Evolutionary conservation across 2,797 vertebrate species (phyloP).

Genomic region (Pangasius macronema): DNA sequence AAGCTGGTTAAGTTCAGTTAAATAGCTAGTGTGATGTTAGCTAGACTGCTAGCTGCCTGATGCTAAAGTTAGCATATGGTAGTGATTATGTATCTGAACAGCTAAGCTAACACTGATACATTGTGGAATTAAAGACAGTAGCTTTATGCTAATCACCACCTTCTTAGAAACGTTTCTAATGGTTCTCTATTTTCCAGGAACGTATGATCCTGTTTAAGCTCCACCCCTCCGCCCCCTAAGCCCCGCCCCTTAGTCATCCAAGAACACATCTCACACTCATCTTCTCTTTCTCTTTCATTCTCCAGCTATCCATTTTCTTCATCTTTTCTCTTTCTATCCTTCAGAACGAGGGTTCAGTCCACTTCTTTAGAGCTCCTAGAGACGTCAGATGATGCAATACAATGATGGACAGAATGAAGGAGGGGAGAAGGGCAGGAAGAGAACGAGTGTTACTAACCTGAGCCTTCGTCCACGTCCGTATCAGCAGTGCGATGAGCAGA

Average conservation of each 20-base stretch:
- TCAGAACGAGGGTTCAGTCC: background rate
- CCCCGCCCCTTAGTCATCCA: background rate
- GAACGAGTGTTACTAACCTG: conserved; percentile 89
- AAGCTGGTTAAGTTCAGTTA: background rate
- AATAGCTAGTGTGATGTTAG: background rate
- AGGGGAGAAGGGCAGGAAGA: conserved; percentile 66
- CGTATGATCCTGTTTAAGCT: background rate
- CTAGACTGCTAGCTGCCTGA: background rate
- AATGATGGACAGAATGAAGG: background rate
- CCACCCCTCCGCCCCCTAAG: background rate
- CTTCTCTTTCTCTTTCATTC: background rate
- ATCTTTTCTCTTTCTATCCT: background rate
- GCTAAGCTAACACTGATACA: background rate
- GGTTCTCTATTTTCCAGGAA: too few species aligned
- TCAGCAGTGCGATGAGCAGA: conserved; percentile 91
- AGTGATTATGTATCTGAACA: background rate
- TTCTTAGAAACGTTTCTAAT: background rate
- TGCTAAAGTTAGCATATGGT: background rate
- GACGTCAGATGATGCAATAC: background rate
- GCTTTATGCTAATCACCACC: background rate
- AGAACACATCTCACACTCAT: background rate
- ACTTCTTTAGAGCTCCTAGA: background rate
- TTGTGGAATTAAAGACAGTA: background rate
- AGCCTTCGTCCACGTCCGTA: conserved; percentile 97
- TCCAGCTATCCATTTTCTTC: background rate